Evolutionary conservation across 2,888 invertebrate genomes (phyloP).

Genomic region (Tachina lurida): DNA sequence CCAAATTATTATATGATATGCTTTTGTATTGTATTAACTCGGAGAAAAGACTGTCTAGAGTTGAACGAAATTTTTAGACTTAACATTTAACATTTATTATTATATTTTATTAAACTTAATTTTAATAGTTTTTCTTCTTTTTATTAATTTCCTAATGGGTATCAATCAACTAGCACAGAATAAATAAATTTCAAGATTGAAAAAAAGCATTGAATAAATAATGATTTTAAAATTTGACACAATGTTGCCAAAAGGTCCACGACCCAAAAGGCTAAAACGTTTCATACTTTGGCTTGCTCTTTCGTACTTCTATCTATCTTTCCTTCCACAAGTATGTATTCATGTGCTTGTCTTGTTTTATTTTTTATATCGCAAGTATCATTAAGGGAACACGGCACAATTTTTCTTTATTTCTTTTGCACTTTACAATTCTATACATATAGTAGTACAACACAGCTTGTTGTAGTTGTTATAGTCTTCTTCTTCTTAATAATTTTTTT

Average conservation of each 20-base stretch:
- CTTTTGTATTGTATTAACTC: no score
- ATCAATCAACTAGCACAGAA: background rate
- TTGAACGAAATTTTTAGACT: no score
- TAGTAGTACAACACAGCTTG: constrained; percentile 20
- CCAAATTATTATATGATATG: no score
- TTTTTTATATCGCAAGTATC: constrained; percentile 50
- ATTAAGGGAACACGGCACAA: constrained; percentile 52
- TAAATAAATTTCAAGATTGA: constrained; percentile 20
- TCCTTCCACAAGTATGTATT: constrained; percentile 11
- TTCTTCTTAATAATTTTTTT: constrained; percentile 12
- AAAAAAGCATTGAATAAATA: constrained; percentile 31
- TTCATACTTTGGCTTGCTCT: constrained; percentile 60
- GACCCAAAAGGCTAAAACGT: constrained; percentile 66
- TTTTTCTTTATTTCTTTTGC: constrained; percentile 25
- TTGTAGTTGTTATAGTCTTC: constrained; percentile 24
- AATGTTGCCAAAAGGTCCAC: constrained; percentile 71
- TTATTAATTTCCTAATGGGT: constrained; percentile 25
- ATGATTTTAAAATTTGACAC: constrained; percentile 65
- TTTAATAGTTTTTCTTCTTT: background rate
- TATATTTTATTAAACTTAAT: no score
- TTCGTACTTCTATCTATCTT: constrained; percentile 9
- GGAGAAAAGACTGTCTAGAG: no score
- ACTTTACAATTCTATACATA: constrained; percentile 16
- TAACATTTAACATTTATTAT: no score
- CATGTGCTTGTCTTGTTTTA: background rate